Conservation (phyloP, 2,888 invertebrate genomes). For the Scrobipalpa atriplicella region DNA sequence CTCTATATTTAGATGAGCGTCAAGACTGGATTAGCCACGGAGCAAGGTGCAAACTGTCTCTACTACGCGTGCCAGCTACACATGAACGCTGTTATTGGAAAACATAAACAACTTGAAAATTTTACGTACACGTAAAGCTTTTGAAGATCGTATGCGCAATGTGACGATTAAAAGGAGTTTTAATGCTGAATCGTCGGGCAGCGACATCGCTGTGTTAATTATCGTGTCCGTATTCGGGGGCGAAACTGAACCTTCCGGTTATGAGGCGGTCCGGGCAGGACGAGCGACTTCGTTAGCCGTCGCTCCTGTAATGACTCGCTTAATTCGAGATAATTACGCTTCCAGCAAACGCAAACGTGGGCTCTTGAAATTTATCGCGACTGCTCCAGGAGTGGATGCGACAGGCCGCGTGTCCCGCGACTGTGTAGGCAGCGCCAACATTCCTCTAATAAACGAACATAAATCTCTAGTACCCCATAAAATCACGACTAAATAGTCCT, state of each 20-base stretch:
- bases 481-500: conserved; percentile 58
- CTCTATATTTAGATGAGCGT: conserved; percentile 70
- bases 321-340: conserved; percentile 78
- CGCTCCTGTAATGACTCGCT: conserved; percentile 72
- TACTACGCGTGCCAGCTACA: conserved; percentile 52
- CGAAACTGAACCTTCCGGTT: conserved; percentile 76
- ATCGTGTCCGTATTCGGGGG: conserved; percentile 60
- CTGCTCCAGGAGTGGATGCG: conserved; percentile 43
- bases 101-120: conserved; percentile 49
- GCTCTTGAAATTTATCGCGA: conserved; percentile 64
- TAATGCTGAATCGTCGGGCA: conserved; percentile 62
- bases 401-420: conserved; percentile 48
- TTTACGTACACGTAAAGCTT: conserved; percentile 35
- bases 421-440: conserved; percentile 58
- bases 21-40: conserved; percentile 61
- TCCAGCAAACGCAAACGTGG: conserved; percentile 65
- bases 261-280: conserved; percentile 53
- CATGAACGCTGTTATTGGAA: conserved; percentile 44
- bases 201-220: conserved; percentile 62
- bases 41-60: conserved; percentile 64
- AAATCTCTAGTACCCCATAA: conserved; percentile 61
- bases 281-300: conserved; percentile 68
- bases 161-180: conserved; percentile 46
- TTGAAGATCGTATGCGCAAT: conserved; percentile 26
- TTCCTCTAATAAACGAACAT: conserved; percentile 55